Base-by-base conservation (phyloP, 2,888 invertebrate species). In the Trimorus sp. region DNA sequence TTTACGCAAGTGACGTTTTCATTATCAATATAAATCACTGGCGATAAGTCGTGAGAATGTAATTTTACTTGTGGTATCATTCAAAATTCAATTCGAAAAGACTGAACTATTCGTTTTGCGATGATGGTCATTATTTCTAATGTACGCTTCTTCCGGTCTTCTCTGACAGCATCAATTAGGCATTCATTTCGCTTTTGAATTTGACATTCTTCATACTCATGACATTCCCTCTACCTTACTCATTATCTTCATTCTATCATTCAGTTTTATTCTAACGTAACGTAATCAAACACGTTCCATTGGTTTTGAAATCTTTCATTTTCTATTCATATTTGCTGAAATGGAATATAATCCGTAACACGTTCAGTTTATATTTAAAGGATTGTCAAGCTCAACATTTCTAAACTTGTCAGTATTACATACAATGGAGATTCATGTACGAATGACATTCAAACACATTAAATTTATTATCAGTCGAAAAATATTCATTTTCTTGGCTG, bases 311-410 rank as follows among this genome's bases (percentile, higher is more conserved):
- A 48, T 54, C 14, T 16, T 73, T 73, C 16, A 38, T 48, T 48
- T 73, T 73, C 40, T 70, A 65, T 40, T 65, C 40, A 26, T 26
- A 26, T 11, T 38, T 15, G 38, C 40, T 53, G 14, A 40, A 40
- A 53, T 70, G 3, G 15, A 58, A 49, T 69, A 58, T 69, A 54
- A 66, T 66, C 54, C n/a, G 51, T 66, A 66, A 58, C 69, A 69
- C 36, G 36, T 15, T 37, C 15, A 49, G 53, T 45, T 58, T 9
- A 66, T 56, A 48, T 45, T 37, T 16, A 58, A 58, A 37, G 36
- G 49, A 48, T 26, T 26, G 4, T 26, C 4, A 26, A 26, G 26
- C 26, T 26, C 26, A 26, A 3, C 1, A 26, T 26, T 26, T 26
- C 4, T 1, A 26, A 26, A 26, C 26, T 26, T 26, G 26, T 4